phyloP scores from a whole-genome alignment of 2,113 vertebrate genomes.

The Caracal caracal region DNA sequence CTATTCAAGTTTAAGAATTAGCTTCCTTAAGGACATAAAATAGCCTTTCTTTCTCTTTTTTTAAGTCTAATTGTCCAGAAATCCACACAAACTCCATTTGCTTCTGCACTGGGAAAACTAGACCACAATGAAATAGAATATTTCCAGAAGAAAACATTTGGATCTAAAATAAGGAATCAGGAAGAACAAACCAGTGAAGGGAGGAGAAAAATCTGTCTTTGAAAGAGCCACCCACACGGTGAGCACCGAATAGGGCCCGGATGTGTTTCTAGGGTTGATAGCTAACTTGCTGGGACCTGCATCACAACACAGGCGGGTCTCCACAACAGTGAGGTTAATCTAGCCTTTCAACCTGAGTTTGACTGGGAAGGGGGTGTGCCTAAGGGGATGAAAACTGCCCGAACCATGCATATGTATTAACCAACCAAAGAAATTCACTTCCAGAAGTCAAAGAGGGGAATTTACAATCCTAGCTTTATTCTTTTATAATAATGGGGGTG shows the following conservation, averaged over 20 bases:
- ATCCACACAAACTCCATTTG: neutral
- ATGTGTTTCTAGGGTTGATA: neutral
- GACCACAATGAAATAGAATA: conserved; percentile 16
- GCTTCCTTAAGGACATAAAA: neutral
- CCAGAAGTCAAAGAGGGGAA: neutral
- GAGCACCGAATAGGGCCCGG: neutral
- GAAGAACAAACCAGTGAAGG: conserved; percentile 17
- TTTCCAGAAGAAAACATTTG: conserved; percentile 40
- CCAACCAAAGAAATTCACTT: neutral
- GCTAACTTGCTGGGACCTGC: neutral
- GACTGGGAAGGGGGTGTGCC: neutral
- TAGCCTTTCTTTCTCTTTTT: neutral
- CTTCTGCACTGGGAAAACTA: neutral
- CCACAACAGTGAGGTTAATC: neutral
- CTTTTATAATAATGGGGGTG: neutral
- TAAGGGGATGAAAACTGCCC: neutral
- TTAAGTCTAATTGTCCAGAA: neutral
- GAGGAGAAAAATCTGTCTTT: conserved; percentile 44
- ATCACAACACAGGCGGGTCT: neutral
- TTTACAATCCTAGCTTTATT: neutral
- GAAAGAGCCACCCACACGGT: neutral
- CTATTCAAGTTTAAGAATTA: conserved; percentile 9
- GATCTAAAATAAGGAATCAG: conserved; percentile 56
- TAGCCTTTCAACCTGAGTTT: neutral
- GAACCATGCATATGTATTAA: neutral